phyloP scores from a whole-genome alignment of 2,888 invertebrate species.

The Leptopterna dolabrata region DNA sequence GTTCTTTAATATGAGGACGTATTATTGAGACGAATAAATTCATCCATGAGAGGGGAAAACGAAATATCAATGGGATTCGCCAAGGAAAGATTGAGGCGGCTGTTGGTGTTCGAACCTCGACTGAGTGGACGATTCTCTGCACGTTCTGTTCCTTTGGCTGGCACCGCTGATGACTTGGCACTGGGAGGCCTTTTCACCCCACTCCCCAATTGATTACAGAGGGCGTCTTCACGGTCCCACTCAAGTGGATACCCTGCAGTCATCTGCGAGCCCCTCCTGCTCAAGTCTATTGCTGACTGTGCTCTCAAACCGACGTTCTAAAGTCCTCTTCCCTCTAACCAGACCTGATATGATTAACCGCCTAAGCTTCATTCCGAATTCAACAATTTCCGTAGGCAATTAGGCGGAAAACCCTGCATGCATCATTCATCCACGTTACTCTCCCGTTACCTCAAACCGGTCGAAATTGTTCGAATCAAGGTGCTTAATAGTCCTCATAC shows the following conservation, averaged over 20 bases:
- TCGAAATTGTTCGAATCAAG: background rate
- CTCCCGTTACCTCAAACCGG: background rate
- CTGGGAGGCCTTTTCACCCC: background rate
- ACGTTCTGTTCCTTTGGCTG: constrained; percentile 55
- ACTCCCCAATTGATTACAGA: background rate
- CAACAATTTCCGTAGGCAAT: background rate
- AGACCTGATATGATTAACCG: background rate
- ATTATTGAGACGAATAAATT: too few species aligned
- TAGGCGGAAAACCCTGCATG: background rate
- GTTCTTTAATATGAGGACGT: too few species aligned
- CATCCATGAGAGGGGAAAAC: background rate
- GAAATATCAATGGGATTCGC: background rate
- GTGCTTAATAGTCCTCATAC: background rate
- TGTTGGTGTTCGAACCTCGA: background rate
- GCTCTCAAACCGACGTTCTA: background rate
- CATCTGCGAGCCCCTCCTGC: background rate
- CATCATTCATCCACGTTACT: background rate
- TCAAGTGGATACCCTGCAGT: background rate
- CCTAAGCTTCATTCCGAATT: background rate
- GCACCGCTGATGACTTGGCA: constrained; percentile 54
- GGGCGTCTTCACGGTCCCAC: background rate
- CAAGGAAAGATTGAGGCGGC: background rate
- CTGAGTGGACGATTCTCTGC: constrained; percentile 49
- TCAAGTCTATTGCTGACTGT: background rate
- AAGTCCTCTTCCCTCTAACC: background rate